phyloP scores from a whole-genome alignment of 1,140 invertebrate species.

The Psilanteris sp. region DNA sequence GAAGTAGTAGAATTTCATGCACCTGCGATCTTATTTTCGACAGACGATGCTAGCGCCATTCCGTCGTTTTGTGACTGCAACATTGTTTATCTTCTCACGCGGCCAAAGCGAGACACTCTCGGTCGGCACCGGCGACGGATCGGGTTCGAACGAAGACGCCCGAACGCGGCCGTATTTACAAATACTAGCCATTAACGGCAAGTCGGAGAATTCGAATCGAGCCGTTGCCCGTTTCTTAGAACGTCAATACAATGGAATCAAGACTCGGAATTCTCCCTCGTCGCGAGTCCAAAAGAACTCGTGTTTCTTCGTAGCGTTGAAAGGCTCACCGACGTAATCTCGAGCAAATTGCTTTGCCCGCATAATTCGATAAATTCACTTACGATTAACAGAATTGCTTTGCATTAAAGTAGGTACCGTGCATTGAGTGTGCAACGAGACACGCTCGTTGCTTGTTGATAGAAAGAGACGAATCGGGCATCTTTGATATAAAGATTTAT shows the following conservation, averaged over 20 bases:
- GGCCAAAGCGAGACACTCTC: constrained; percentile 22
- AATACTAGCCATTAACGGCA: constrained; percentile 74
- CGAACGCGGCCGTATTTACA: constrained; percentile 75
- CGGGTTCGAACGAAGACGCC: constrained; percentile 68
- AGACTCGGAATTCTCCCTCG: neutral
- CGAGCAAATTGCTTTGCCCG: too few relatives aligned
- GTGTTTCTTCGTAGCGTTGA: too few relatives aligned
- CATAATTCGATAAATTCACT: too few relatives aligned
- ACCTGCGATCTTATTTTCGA: constrained; percentile 30
- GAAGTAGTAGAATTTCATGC: constrained; percentile 24
- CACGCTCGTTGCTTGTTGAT: too few relatives aligned
- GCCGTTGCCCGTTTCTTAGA: constrained; percentile 20
- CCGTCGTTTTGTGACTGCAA: constrained; percentile 3
- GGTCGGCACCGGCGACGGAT: constrained; percentile 16
- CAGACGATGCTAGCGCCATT: constrained; percentile 39
- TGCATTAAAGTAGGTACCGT: too few relatives aligned
- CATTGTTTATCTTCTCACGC: constrained; percentile 46
- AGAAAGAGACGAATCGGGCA: too few relatives aligned
- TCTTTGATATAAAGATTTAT: too few relatives aligned
- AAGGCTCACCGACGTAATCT: too few relatives aligned
- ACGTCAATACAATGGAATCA: constrained; percentile 37
- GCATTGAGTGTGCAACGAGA: too few relatives aligned
- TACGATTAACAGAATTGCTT: too few relatives aligned
- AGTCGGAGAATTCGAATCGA: constrained; percentile 53
- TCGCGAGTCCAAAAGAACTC: too few relatives aligned